phyloP scores from a whole-genome alignment of 2,888 invertebrate species.

The Romanomermis culicivorax region DNA sequence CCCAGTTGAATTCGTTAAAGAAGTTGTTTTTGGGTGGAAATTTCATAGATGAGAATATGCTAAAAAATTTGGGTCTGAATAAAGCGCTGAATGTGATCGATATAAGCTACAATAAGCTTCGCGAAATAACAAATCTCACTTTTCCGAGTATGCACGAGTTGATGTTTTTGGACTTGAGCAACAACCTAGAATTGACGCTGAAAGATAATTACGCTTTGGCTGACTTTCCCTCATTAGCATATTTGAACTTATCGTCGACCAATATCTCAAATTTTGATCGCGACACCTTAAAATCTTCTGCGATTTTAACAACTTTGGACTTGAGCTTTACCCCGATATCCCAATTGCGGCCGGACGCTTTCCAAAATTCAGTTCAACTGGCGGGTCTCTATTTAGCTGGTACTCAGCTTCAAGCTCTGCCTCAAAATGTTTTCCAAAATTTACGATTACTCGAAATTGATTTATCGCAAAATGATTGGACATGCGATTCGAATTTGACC shows the following conservation, averaged over 20 bases:
- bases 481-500: slow-evolving; percentile 9
- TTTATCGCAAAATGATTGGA: slow-evolving; percentile 30
- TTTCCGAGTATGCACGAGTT: slow-evolving; percentile 29
- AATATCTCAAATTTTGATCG: background rate
- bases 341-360: background rate
- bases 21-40: slow-evolving; percentile 51
- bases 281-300: background rate
- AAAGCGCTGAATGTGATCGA: slow-evolving; percentile 15
- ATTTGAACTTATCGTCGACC: slow-evolving; percentile 12
- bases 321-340: background rate
- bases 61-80: background rate
- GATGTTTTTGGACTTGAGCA: slow-evolving; percentile 55
- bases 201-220: slow-evolving; percentile 50
- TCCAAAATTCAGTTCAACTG: background rate
- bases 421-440: too few relatives aligned
- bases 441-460: too few relatives aligned
- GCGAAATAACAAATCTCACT: slow-evolving; percentile 22
- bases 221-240: slow-evolving; percentile 50
- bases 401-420: slow-evolving; percentile 16
- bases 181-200: slow-evolving; percentile 51
- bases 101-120: slow-evolving; percentile 17
- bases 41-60: slow-evolving; percentile 15
- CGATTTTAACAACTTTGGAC: background rate
- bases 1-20: slow-evolving; percentile 57
- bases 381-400: background rate